Evolutionary conservation across 2,797 vertebrate genomes (phyloP).

Genomic region (Gobionotothen gibberifrons): DNA sequence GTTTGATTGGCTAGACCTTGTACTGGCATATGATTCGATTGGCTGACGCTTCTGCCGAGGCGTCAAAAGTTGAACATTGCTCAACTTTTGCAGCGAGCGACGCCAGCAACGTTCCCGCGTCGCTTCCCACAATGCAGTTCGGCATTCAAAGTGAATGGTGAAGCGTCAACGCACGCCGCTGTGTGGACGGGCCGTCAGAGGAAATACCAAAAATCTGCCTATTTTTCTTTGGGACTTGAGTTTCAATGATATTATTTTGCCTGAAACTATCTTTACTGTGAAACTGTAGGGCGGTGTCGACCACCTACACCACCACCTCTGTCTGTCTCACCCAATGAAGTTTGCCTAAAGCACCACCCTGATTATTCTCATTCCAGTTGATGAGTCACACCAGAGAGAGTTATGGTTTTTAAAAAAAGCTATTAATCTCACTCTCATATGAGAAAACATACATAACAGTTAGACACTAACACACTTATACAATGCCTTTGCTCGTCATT

Average conservation of each 20-base stretch:
- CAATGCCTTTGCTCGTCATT: conserved; percentile 28
- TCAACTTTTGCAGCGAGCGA: no score
- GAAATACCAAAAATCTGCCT: conserved; percentile 11
- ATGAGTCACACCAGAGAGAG: conserved; percentile 57
- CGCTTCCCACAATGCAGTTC: no score
- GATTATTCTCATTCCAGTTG: conserved; percentile 55
- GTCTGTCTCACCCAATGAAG: conserved; percentile 44
- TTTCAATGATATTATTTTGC: conserved; percentile 33
- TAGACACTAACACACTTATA: conserved; percentile 33
- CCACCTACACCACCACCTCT: conserved; percentile 57
- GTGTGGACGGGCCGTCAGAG: no score
- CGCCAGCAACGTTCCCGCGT: no score
- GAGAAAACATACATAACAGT: conserved; percentile 42
- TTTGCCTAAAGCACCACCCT: conserved; percentile 45
- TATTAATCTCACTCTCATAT: conserved; percentile 43
- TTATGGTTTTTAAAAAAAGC: conserved; percentile 9
- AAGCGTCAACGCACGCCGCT: no score
- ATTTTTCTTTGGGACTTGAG: conserved; percentile 16
- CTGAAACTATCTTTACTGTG: conserved; percentile 33
- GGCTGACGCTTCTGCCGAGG: no score
- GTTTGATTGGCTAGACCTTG: no score
- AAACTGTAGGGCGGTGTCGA: conserved; percentile 10
- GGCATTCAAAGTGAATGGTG: no score
- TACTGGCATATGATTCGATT: no score
- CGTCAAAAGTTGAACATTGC: no score